Evolutionary conservation across 2,797 vertebrate species (phyloP), one percentile per base, ranked within the genome.

Genomic region (Allobates femoralis): DNA sequence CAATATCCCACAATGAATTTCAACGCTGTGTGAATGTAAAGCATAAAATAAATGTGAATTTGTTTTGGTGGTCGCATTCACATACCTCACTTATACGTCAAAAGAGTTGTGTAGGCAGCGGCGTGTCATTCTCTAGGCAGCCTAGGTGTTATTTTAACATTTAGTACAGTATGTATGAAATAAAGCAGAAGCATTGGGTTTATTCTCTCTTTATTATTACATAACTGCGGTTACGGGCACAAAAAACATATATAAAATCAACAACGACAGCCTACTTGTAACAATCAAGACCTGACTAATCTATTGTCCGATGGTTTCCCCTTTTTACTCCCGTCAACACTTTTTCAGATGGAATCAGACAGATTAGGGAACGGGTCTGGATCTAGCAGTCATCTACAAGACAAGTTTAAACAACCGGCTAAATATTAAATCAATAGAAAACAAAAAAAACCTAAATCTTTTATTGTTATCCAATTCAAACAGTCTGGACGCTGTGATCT

Each of bases 291-390:
- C 81, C 86, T 88, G 67, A 46, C 74, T 79, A 56, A 28, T 46
- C 32, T 58, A 81, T 88, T 88, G 86, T 87, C 75, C 41, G 66
- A 81, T 64, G 64, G 60, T 55, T 75, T 73, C 58, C 34, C 60
- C 79, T 81, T 88, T 46, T 88, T 77, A 85, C 73, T 81, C 34
- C 66, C 69, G 66, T 88, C 83, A 88, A 88, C 86, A 88, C 86
- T 75, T 79, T 88, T 88, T 88, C 58, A 88, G 64, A 85, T 69
- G 60, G 86, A 75, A 84, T 81, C 77, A 88, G 86, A 88, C 86
- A 88, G 86, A 81, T 88, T 80, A 85, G 30, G 51, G 78, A 55
- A 14, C 77, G 85, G 56, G 50, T 50, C 62, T 50, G 50, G 51
- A 56, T 80, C 77, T 64, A 84, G 55, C 86, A 81, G 82, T 81